Evolutionary conservation across 1,140 invertebrate species (phyloP).

Genomic region (Homarus americanus): DNA sequence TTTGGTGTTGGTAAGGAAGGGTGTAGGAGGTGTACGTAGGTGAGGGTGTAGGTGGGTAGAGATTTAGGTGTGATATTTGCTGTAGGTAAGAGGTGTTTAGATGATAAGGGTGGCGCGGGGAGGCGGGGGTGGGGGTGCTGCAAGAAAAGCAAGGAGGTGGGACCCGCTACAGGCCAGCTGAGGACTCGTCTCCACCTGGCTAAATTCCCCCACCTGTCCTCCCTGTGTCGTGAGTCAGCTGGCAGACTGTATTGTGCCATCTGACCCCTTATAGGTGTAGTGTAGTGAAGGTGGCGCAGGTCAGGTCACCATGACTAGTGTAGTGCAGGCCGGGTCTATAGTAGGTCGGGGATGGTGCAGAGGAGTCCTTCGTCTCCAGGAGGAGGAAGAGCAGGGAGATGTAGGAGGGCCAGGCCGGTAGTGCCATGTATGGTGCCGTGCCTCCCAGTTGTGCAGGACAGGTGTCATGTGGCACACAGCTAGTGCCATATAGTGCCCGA

Average conservation of each 20-base stretch:
- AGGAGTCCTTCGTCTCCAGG: neutral
- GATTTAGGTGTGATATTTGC: too few relatives aligned
- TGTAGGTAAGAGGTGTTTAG: too few relatives aligned
- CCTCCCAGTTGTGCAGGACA: slow-evolving; percentile 51
- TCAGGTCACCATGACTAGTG: slow-evolving; percentile 46
- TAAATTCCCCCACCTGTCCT: slow-evolving; percentile 6
- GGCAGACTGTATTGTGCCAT: slow-evolving; percentile 21
- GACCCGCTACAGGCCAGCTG: slow-evolving; percentile 46
- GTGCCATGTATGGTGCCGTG: slow-evolving; percentile 65
- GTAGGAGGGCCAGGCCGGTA: slow-evolving; percentile 7
- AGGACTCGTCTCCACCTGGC: slow-evolving; percentile 56
- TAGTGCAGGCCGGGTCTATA: slow-evolving; percentile 6
- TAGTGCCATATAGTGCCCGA: slow-evolving; percentile 27
- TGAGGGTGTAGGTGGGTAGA: too few relatives aligned
- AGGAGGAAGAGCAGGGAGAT: too few relatives aligned
- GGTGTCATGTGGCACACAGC: slow-evolving; percentile 46
- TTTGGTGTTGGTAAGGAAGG: too few relatives aligned
- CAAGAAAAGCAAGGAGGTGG: slow-evolving; percentile 61
- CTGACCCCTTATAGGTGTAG: neutral
- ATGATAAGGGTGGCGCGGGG: too few relatives aligned
- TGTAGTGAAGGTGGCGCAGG: slow-evolving; percentile 37
- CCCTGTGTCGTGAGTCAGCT: slow-evolving; percentile 29
- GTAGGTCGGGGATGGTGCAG: slow-evolving; percentile 36
- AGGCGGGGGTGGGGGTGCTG: too few relatives aligned
- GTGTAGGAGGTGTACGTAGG: too few relatives aligned